Evolutionary conservation across 2,113 vertebrate species (phyloP).

Genomic region (Leuciscus idus): DNA sequence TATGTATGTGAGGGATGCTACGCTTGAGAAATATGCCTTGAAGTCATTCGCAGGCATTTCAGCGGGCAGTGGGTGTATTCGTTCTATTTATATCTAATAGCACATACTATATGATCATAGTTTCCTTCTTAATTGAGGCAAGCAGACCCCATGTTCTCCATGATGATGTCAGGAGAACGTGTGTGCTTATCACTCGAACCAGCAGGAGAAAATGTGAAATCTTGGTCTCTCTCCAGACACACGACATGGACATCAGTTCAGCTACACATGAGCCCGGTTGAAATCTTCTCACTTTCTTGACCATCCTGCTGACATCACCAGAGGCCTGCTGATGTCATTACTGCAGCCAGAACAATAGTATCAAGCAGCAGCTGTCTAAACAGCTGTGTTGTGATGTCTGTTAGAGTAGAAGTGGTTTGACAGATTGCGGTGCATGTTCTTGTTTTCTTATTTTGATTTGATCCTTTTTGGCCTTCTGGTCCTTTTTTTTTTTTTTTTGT

Average conservation of each 20-base stretch:
- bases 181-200: neutral
- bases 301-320: neutral
- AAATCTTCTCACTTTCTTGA: conserved; percentile 4
- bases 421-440: neutral
- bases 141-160: neutral
- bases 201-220: neutral
- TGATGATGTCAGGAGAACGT: neutral
- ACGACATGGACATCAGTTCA: conserved; percentile 19
- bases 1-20: neutral
- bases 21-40: conserved; percentile 1
- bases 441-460: conserved; percentile 16
- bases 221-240: neutral
- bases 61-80: neutral
- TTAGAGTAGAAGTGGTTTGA: conserved; percentile 5
- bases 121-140: conserved; percentile 29
- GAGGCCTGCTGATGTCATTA: conserved; percentile 9
- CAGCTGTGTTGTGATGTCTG: neutral
- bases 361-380: conserved; percentile 20
- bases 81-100: conserved; percentile 34
- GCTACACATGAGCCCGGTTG: neutral
- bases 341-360: neutral
- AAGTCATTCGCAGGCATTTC: conserved; percentile 1
- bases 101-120: conserved; percentile 4
- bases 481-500: neutral
- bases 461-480: conserved; percentile 10